phyloP scores from a whole-genome alignment of 2,113 vertebrate genomes.

The Zapus hudsonius region DNA sequence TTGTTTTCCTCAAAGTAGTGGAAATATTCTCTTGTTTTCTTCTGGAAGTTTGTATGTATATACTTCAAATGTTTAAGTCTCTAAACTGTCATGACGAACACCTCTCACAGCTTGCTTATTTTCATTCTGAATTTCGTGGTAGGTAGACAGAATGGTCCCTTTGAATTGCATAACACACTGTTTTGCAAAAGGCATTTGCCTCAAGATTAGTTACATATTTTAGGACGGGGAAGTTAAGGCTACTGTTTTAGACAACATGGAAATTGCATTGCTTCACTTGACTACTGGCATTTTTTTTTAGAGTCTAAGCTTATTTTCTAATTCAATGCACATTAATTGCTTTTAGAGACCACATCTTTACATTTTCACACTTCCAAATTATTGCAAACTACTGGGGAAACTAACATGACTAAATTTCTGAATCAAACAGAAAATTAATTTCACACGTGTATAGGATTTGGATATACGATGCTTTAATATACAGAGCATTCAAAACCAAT shows the following conservation, averaged over 20 bases:
- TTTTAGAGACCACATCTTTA: slow-evolving; percentile 52
- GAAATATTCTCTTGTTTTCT: background rate
- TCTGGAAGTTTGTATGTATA: background rate
- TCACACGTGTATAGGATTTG: background rate
- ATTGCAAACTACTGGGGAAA: slow-evolving; percentile 31
- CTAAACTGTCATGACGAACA: background rate
- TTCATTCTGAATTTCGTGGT: background rate
- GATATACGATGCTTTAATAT: background rate
- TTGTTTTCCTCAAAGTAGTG: background rate
- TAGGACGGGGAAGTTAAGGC: background rate
- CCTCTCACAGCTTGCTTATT: background rate
- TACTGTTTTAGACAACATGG: background rate
- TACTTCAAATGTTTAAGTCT: background rate
- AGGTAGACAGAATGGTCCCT: background rate
- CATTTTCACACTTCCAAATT: slow-evolving; percentile 45
- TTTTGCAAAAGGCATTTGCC: background rate
- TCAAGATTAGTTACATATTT: background rate
- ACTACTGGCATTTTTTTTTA: background rate
- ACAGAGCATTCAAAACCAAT: background rate
- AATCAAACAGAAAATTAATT: slow-evolving; percentile 49
- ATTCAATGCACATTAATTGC: slow-evolving; percentile 51
- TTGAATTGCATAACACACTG: background rate
- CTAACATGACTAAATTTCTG: slow-evolving; percentile 59
- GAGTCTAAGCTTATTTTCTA: slow-evolving; percentile 54
- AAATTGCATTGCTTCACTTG: background rate